A percentile compares a stretch with the other conserved stretches of the same genome.
phyloP scores from a whole-genome alignment of 2,888 invertebrate genomes.

The Stramonita haemastoma region DNA sequence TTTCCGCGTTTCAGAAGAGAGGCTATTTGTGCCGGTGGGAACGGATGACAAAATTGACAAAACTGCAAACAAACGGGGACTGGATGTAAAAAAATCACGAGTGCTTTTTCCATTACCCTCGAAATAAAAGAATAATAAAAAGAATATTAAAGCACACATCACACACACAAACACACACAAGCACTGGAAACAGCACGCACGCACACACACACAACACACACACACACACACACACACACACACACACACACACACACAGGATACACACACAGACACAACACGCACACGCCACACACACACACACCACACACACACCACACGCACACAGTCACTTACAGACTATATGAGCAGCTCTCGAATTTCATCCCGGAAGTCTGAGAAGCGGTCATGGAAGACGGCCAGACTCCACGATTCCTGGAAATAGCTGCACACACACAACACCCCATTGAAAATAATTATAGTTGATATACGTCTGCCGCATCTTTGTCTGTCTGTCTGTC shows the following conservation, averaged over 20 bases:
- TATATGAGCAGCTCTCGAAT: slow-evolving; percentile 74
- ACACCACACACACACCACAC: neutral
- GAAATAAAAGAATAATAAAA: no score
- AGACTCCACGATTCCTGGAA: slow-evolving; percentile 75
- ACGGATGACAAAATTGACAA: no score
- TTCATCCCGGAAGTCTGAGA: slow-evolving; percentile 76
- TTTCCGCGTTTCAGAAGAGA: no score
- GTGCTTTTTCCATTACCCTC: no score
- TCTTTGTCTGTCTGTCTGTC: neutral
- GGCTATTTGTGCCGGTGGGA: no score
- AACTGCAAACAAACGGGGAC: no score
- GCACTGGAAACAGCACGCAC: neutral
- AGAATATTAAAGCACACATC: no score
- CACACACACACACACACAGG: neutral
- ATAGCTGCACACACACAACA: slow-evolving; percentile 62
- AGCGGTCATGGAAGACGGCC: slow-evolving; percentile 77
- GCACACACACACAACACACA: neutral
- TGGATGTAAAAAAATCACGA: no score
- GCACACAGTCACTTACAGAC: slow-evolving; percentile 62
- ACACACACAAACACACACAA: neutral
- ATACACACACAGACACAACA: no score
- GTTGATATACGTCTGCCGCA: neutral
- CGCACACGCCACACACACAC: no score
- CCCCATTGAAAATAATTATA: neutral
- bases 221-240: neutral